Base-by-base conservation (phyloP, 2,797 vertebrate species). In the Denticeps clupeoides region DNA sequence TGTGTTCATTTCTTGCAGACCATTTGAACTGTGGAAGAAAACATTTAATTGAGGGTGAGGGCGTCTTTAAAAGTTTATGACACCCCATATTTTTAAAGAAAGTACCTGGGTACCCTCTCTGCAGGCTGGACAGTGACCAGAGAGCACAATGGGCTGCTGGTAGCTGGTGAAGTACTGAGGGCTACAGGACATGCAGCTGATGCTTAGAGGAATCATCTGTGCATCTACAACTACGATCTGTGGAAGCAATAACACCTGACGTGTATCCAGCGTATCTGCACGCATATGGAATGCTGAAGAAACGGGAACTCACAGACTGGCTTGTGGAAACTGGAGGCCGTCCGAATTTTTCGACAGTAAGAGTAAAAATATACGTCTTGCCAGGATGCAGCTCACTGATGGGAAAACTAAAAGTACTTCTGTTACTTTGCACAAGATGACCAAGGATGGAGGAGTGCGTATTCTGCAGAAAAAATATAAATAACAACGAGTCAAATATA, bases 101-200 rank as follows among this genome's bases (percentile, higher is more conserved):
- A 5, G 47, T 63, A 83, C 83, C 75, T 74, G 58, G 38, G 67
- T 47, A 2, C 61, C 53, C 45, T 56, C 61, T n/a, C 61, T 63
- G 64, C 84, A 82, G 8, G 55, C 58, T 25, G 16, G 52, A 67
- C 85, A 89, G 16, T 48, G 50, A n/a, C 80, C 84, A 11, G 65
- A 56, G 33, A 89, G 67, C 3, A 68, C 40, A 7, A 80, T 16
- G 7, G 67, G 51, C 23, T 1, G 41, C 28, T 45, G 67, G 50
- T 63, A 41, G 54, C 64, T 71, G 38, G 68, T 45, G 18, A 68
- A 64, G 7, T 59, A 68, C 10, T 33, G 22, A 4, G 32, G 35
- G n/a, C 56, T 56, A 53, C 84, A 86, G 47, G 85, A 85, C 3
- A 70, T 49, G 37, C 84, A 89, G 2, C 65, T 65, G 46, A 82